Percentiles rank a stretch among this genome's conserved stretches.
Conservation (phyloP, 2,113 vertebrate species). For the Syngnathoides biaculeatus region DNA sequence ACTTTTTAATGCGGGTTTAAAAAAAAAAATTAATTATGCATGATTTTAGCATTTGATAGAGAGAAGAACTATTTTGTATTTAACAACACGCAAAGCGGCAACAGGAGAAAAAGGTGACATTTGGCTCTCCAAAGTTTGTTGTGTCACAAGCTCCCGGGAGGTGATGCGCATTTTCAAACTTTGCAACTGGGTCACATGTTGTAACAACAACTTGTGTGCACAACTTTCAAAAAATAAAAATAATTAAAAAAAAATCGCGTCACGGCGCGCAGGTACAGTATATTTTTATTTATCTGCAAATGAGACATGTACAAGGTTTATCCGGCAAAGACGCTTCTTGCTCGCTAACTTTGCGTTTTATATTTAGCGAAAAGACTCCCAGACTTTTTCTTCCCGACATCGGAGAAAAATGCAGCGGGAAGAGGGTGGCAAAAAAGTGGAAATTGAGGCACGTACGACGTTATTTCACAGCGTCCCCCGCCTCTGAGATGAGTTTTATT, state of each 20-base stretch:
- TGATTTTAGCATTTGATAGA: background rate
- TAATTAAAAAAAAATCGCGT: background rate
- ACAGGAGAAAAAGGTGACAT: background rate
- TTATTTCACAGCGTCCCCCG: too few relatives aligned
- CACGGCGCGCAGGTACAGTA: background rate
- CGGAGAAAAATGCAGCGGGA: background rate
- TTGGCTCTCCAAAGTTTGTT: background rate
- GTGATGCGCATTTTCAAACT: background rate
- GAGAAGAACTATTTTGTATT: background rate
- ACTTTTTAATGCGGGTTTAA: background rate
- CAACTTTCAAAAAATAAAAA: background rate
- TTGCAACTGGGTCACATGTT: background rate
- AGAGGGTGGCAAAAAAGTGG: background rate
- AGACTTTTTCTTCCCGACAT: background rate
- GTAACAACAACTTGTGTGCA: background rate
- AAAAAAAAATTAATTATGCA: background rate
- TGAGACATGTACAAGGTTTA: background rate
- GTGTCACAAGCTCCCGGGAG: slow-evolving; percentile 2
- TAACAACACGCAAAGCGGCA: background rate
- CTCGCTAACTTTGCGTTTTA: background rate
- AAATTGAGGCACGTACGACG: too few relatives aligned
- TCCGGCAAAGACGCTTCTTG: background rate
- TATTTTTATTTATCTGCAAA: background rate
- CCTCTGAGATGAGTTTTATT: too few relatives aligned
- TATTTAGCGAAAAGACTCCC: background rate